Evolutionary conservation across 2,888 invertebrate species (phyloP).

Genomic region (Himalopsyche japonica): DNA sequence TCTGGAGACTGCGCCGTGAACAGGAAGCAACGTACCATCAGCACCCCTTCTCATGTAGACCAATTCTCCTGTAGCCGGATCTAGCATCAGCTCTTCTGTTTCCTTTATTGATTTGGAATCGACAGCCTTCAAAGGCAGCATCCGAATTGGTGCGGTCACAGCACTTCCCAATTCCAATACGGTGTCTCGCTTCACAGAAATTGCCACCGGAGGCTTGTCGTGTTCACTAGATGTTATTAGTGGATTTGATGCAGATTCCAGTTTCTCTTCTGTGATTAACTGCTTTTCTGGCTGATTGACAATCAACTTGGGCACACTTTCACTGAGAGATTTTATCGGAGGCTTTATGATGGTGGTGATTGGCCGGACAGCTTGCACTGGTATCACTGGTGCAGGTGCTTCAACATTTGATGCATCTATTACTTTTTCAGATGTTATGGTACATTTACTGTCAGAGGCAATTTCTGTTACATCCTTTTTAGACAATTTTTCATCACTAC

Average conservation of each 20-base stretch:
- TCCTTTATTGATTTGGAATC: conserved; percentile 7
- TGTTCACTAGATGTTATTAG: not conserved
- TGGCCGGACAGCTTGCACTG: not conserved
- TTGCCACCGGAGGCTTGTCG: not conserved
- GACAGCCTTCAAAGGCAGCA: not conserved
- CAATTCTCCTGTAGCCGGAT: conserved; percentile 39
- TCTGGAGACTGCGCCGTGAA: conserved; percentile 39
- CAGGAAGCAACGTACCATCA: conserved; percentile 45
- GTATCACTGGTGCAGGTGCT: not conserved
- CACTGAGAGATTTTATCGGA: conserved; percentile 56
- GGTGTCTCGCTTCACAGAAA: not conserved
- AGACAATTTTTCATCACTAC: conserved; percentile 60
- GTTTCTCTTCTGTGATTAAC: not conserved
- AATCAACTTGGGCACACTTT: conserved; percentile 53
- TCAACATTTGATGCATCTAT: conserved; percentile 31
- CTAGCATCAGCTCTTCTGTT: conserved; percentile 37
- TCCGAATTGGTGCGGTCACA: conserved; percentile 7
- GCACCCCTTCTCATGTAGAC: conserved; percentile 33
- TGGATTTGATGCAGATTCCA: not conserved
- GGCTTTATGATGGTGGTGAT: conserved; percentile 45
- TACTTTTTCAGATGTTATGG: conserved; percentile 46
- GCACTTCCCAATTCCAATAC: not conserved
- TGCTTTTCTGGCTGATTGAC: conserved; percentile 41
- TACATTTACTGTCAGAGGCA: conserved; percentile 44
- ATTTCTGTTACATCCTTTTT: conserved; percentile 47